A percentile compares a stretch with the other conserved stretches of the same genome.
phyloP scores from a whole-genome alignment of 2,888 invertebrate genomes.

The Dysmachus trigonus region DNA sequence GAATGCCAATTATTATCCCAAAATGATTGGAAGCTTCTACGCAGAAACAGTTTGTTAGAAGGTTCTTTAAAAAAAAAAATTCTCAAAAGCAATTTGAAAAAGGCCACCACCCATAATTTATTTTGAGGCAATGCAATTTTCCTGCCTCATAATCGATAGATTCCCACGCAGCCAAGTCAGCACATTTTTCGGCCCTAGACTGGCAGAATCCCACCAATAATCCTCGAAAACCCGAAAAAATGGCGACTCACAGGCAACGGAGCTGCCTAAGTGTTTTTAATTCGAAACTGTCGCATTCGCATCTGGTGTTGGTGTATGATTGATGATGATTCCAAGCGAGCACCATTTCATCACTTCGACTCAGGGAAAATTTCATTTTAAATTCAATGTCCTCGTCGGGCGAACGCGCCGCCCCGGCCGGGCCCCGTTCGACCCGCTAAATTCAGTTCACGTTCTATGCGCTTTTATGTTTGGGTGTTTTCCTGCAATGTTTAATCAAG shows the following conservation, averaged over 20 bases:
- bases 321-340: slow-evolving; percentile 21
- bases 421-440: background rate
- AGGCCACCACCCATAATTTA: background rate
- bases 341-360: slow-evolving; percentile 29
- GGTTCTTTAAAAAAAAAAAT: no score
- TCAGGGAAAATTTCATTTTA: slow-evolving; percentile 16
- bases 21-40: background rate
- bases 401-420: background rate
- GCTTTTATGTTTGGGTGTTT: background rate
- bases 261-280: slow-evolving; percentile 13
- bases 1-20: background rate
- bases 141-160: background rate
- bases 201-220: background rate
- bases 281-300: slow-evolving; percentile 26
- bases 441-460: slow-evolving; percentile 20
- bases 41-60: background rate
- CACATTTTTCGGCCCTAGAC: background rate
- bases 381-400: background rate
- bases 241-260: background rate
- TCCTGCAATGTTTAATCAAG: slow-evolving; percentile 9
- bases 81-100: background rate
- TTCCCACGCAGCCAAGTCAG: background rate
- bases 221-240: background rate
- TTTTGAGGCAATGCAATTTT: background rate
- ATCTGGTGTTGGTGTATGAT: slow-evolving; percentile 24